phyloP scores from a whole-genome alignment of 2,888 invertebrate genomes.

The Magallana nippona region DNA sequence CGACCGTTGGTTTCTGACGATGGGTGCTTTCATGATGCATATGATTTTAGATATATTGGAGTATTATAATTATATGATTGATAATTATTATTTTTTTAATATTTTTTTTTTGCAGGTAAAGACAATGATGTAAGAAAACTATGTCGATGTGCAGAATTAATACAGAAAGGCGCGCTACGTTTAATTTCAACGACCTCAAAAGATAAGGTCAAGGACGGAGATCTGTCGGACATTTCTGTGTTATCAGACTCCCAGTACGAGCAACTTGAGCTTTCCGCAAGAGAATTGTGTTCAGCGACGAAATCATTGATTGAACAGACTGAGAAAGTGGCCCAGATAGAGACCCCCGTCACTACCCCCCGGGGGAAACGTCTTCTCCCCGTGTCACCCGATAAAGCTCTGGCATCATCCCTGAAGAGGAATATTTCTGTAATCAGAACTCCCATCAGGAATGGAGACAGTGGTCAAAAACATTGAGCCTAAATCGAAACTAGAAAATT shows the following conservation, averaged over 20 bases:
- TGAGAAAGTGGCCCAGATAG: constrained; percentile 54
- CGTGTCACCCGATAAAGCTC: constrained; percentile 49
- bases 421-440: constrained; percentile 32
- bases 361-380: constrained; percentile 50
- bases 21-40: too few species aligned
- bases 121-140: constrained; percentile 62
- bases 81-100: too few species aligned
- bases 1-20: too few species aligned
- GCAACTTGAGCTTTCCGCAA: constrained; percentile 61
- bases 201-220: constrained; percentile 45
- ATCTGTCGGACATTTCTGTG: constrained; percentile 56
- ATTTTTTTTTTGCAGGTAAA: constrained; percentile 55
- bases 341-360: constrained; percentile 45
- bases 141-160: constrained; percentile 67
- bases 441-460: background rate
- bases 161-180: constrained; percentile 63
- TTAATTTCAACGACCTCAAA: constrained; percentile 56
- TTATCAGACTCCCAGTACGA: constrained; percentile 68
- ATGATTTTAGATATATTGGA: too few species aligned
- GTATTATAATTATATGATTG: too few species aligned
- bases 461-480: background rate
- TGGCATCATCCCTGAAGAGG: constrained; percentile 35
- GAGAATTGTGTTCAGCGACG: constrained; percentile 60
- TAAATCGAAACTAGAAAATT: background rate
- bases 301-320: constrained; percentile 58